These are phyloP conservation scores for Eupeodes luniger DNA, from an alignment of 2,888 invertebrate genomes.

Conservation along the genomic window DNA sequence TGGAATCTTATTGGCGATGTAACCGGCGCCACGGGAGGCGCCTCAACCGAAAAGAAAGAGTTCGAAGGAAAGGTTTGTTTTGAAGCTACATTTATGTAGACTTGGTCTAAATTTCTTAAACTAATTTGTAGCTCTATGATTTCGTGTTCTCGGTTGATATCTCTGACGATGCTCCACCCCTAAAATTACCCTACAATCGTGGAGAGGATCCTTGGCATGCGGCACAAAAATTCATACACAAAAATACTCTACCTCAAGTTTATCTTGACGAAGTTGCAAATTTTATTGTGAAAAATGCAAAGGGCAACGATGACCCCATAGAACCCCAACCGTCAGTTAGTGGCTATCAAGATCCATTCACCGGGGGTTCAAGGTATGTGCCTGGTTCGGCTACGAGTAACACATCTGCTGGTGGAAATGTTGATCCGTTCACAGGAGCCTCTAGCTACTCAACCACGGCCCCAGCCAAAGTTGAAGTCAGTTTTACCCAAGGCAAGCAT, in stretches of 20 bases:
- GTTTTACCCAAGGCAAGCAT: conserved; percentile 80
- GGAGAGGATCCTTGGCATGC: conserved; percentile 96
- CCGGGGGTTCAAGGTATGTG: conserved; percentile 88
- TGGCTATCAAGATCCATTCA: conserved; percentile 88
- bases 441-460: conserved; percentile 88
- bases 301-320: conserved; percentile 47
- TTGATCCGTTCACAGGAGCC: conserved; percentile 89
- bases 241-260: conserved; percentile 92
- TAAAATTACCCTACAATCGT: conserved; percentile 96
- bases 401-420: conserved; percentile 82
- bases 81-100: not conserved
- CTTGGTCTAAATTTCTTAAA: not conserved
- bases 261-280: conserved; percentile 97
- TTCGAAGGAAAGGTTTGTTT: conserved; percentile 89
- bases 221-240: conserved; percentile 95
- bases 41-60: conserved; percentile 89
- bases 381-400: conserved; percentile 84
- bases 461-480: conserved; percentile 79
- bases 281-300: conserved; percentile 94
- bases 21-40: conserved; percentile 90
- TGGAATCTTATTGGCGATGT: conserved; percentile 97
- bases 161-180: conserved; percentile 93
- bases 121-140: conserved; percentile 89
- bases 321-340: conserved; percentile 77
- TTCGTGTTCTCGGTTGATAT: conserved; percentile 98